Conservation (phyloP, 2,797 vertebrate species). For the Manis crassicaudata region DNA sequence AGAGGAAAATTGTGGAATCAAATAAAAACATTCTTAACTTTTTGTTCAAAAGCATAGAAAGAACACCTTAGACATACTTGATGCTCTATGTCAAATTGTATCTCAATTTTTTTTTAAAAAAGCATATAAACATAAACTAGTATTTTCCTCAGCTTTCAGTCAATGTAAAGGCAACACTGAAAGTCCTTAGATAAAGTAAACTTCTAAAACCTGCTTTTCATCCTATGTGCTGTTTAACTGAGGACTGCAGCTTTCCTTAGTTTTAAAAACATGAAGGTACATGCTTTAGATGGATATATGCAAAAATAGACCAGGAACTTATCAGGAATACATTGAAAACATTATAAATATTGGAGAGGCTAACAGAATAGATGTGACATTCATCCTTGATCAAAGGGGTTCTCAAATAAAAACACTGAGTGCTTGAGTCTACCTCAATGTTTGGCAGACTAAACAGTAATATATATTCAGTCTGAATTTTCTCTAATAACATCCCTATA, state of each 20-base stretch:
- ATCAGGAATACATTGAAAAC: slow-evolving; percentile 7
- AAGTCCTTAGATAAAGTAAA: background rate
- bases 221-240: background rate
- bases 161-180: background rate
- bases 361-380: background rate
- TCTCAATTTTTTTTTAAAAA: background rate
- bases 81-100: background rate
- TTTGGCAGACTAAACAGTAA: background rate
- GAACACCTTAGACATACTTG: background rate
- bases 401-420: background rate
- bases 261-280: slow-evolving; percentile 29
- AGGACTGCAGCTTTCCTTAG: background rate
- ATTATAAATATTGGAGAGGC: background rate
- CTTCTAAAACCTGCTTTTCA: background rate
- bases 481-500: background rate
- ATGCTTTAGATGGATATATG: background rate
- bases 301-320: background rate
- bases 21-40: background rate
- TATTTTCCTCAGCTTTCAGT: background rate
- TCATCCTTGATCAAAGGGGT: background rate
- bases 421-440: background rate
- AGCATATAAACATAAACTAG: background rate
- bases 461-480: background rate
- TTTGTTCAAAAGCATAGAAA: background rate
- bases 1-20: background rate